A percentile compares a stretch with the other conserved stretches of the same genome.
Conservation (phyloP, 2,113 vertebrate genomes). For the Cochlearius cochlearius region DNA sequence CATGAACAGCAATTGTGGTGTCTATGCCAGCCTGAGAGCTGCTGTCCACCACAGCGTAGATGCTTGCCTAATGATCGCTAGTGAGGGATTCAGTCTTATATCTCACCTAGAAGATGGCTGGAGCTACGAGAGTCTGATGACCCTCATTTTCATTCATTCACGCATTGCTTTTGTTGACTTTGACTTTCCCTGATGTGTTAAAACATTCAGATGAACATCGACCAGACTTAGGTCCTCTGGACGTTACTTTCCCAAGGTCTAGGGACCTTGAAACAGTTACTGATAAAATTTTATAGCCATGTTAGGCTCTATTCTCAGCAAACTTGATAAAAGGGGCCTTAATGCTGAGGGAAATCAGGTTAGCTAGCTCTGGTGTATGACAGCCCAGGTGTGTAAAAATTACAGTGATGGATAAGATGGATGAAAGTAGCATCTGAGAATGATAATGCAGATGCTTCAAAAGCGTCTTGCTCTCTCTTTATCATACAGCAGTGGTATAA, state of each 20-base stretch:
- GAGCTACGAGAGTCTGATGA: not conserved
- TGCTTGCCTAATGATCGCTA: not conserved
- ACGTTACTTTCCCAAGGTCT: not conserved
- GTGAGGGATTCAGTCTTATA: not conserved
- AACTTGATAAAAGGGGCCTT: not conserved
- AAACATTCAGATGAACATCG: not conserved
- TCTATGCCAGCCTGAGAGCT: not conserved
- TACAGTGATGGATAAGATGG: not conserved
- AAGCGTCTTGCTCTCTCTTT: not conserved
- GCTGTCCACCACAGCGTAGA: not conserved
- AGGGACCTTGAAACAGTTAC: not conserved
- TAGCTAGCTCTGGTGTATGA: rapidly evolving
- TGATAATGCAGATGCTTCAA: not conserved
- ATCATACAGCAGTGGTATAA: not conserved
- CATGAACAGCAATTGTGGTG: not conserved
- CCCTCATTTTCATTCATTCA: not conserved
- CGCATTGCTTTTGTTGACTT: not conserved
- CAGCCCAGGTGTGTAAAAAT: not conserved
- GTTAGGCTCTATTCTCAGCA: not conserved
- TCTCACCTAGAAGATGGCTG: not conserved
- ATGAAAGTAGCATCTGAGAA: not conserved
- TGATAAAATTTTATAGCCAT: not conserved
- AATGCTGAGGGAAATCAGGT: not conserved
- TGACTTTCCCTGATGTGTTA: not conserved
- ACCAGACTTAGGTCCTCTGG: not conserved